Percentiles rank a stretch among this genome's conserved stretches.
Conservation (phyloP, 2,888 invertebrate species). For the Rhaphigaster nebulosa region DNA sequence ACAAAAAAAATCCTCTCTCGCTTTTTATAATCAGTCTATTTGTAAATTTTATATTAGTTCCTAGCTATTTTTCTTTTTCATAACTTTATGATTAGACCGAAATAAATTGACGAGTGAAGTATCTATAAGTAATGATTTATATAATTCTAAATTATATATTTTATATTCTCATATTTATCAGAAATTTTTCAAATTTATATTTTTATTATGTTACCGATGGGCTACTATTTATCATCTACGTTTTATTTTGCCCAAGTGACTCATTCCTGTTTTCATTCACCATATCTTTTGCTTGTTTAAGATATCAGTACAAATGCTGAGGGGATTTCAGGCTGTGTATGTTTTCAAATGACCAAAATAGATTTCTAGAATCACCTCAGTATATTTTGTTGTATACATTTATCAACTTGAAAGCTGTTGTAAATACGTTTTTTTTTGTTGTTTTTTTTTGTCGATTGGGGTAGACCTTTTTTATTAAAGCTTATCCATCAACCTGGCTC, state of each 20-base stretch:
- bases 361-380: not conserved
- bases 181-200: no score
- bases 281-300: slow-evolving; percentile 9
- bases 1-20: not conserved
- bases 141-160: no score
- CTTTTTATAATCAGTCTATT: not conserved
- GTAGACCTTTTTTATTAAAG: no score
- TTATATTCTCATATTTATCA: no score
- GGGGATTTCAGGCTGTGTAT: not conserved
- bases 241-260: not conserved
- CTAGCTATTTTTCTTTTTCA: not conserved
- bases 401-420: no score
- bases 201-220: no score
- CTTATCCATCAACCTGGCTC: no score
- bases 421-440: no score
- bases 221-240: not conserved
- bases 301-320: not conserved
- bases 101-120: no score
- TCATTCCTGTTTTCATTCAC: slow-evolving; percentile 28
- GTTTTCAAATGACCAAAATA: not conserved
- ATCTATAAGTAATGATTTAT: no score
- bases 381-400: not conserved
- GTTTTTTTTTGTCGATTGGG: no score
- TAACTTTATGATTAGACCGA: no score
- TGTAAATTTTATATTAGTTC: not conserved